phyloP scores from a whole-genome alignment of 2,797 vertebrate genomes.

The Melanogrammus aeglefinus region DNA sequence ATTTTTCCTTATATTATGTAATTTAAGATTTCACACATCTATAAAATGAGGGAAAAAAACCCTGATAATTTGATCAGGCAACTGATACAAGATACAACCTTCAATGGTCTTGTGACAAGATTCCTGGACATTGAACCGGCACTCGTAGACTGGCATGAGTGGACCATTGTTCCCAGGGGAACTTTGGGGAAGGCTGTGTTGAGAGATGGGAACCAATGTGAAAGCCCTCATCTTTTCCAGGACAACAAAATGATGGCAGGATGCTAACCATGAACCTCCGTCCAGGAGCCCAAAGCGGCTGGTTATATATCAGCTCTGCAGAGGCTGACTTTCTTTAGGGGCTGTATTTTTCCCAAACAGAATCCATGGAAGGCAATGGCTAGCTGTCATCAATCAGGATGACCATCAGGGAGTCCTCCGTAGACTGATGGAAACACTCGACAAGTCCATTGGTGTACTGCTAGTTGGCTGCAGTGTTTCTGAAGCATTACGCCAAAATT shows the following conservation, averaged over 20 bases:
- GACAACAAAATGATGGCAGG: background rate
- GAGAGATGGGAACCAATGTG: background rate
- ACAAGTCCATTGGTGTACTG: too few relatives aligned
- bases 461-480: too few relatives aligned
- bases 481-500: too few relatives aligned
- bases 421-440: too few relatives aligned
- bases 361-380: background rate
- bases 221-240: background rate
- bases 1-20: background rate
- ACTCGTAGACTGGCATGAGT: background rate
- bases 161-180: background rate
- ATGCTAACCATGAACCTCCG: background rate
- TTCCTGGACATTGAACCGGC: background rate
- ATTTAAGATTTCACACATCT: background rate
- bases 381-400: background rate
- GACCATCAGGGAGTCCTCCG: background rate
- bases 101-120: background rate
- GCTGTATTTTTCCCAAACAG: background rate
- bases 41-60: background rate
- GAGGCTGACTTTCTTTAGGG: background rate
- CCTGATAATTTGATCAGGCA: background rate
- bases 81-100: background rate
- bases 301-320: background rate
- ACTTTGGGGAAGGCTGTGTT: background rate
- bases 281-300: background rate